Base-by-base conservation (phyloP, 2,888 invertebrate genomes). In the Orthosia gracilis region DNA sequence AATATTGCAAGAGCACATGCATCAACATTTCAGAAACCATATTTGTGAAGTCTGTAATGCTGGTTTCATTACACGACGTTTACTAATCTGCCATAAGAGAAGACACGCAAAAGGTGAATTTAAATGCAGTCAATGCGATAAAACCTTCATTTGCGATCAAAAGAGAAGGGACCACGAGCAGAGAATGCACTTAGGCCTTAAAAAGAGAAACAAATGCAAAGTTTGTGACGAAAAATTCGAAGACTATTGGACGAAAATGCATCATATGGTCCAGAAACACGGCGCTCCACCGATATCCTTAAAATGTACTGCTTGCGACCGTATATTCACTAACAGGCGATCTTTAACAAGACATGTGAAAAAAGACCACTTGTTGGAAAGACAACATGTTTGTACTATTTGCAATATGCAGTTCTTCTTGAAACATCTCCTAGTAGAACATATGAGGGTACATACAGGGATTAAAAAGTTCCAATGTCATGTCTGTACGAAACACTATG, bases 51-150 rank as follows among this genome's bases (percentile, higher is more conserved):
- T 86, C 5, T 91, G 91, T 57, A 86, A 83, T 55, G 74, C 87
- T 0, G 91, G 90, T 0, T 91, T 90, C 47, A 74, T 90, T 0
- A 89, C 87, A 2, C 84, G 79, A 15, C 81, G 85, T 0, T 68
- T 86, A 17, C 52, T 89, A 3, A 77, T 84, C 2, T 73, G 84
- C 0, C 89, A 89, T 67, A 88, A 78, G 47, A 69, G 85, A 13
- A 79, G 85, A 15, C 91, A 91, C 59, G 80, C 73, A 0, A 67
- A 72, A 15, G 90, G 94, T 78, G 79, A 92, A 87, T 94, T 92
- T 76, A 93, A 94, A 84, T 96, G 96, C 80, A 92, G 92, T 21
- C 89, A 94, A 58, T 96, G 96, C 79, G 90, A 91, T 2, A 95
- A 95, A 85, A 90, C 90, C 0, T 96, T 95, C 80, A 90, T 89